A percentile compares a stretch with the other conserved stretches of the same genome.
Evolutionary conservation across 2,888 invertebrate genomes (phyloP).

Genomic region (Caprella mutica): DNA sequence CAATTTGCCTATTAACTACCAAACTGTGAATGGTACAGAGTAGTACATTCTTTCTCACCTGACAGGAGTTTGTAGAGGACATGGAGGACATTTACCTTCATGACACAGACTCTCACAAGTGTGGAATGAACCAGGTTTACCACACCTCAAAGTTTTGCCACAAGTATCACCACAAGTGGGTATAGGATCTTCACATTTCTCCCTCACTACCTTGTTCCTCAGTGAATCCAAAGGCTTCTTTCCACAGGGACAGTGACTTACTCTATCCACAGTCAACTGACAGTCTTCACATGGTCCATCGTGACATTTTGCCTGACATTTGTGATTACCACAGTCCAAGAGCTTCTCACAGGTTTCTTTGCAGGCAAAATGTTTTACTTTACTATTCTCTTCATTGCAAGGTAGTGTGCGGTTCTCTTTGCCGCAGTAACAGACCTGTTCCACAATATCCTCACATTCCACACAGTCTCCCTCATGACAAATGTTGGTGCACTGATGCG

Average conservation of each 20-base stretch:
- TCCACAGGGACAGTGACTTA: constrained; percentile 65
- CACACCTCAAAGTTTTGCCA: constrained; percentile 55
- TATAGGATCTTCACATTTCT: constrained; percentile 65
- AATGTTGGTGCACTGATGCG: constrained; percentile 49
- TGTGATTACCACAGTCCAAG: constrained; percentile 50
- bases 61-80: constrained; percentile 26
- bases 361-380: constrained; percentile 49
- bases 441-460: constrained; percentile 54
- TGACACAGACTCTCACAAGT: constrained; percentile 57
- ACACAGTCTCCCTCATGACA: constrained; percentile 79
- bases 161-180: constrained; percentile 62
- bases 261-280: constrained; percentile 39
- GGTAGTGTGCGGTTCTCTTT: constrained; percentile 50
- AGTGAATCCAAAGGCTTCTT: constrained; percentile 46
- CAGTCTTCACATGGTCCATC: constrained; percentile 56
- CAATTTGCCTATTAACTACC: too few relatives aligned
- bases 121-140: constrained; percentile 52
- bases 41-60: too few relatives aligned
- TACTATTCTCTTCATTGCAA: constrained; percentile 50
- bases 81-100: constrained; percentile 53
- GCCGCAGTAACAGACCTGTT: constrained; percentile 62
- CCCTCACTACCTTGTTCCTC: constrained; percentile 41
- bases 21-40: too few relatives aligned
- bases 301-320: constrained; percentile 51
- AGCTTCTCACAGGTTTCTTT: constrained; percentile 50